Conservation (phyloP, 2,797 vertebrate species). For the Manis crassicaudata region DNA sequence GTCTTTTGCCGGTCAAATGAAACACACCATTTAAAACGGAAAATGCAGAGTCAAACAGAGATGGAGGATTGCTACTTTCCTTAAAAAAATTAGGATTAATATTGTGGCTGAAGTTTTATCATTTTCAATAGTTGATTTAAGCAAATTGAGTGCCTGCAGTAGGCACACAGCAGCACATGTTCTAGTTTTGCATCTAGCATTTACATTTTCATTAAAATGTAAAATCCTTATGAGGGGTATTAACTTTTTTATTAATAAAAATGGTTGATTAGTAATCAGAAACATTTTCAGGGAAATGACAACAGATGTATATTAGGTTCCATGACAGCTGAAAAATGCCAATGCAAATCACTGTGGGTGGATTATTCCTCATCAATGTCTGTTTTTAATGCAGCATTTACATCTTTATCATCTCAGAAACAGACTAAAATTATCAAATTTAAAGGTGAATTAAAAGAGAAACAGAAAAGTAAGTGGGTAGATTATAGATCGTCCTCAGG, state of each 20-base stretch:
- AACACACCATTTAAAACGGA: not conserved
- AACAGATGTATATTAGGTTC: slow-evolving; percentile 42
- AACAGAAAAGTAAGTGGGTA: not conserved
- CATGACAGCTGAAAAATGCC: slow-evolving; percentile 43
- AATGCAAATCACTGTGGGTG: slow-evolving; percentile 44
- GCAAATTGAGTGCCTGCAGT: not conserved
- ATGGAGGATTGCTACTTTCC: not conserved
- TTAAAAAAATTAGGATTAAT: not conserved
- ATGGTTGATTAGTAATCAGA: slow-evolving; percentile 69
- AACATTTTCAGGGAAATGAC: slow-evolving; percentile 68
- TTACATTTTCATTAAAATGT: slow-evolving; percentile 55
- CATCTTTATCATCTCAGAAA: not conserved
- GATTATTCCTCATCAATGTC: slow-evolving; percentile 36
- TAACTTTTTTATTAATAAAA: slow-evolving; percentile 70
- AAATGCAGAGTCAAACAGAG: not conserved
- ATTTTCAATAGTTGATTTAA: not conserved
- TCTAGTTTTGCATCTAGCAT: not conserved
- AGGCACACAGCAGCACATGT: not conserved
- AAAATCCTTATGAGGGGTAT: slow-evolving; percentile 54
- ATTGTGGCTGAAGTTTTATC: not conserved
- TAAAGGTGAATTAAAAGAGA: slow-evolving; percentile 23
- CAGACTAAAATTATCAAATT: not conserved
- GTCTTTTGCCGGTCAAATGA: not conserved
- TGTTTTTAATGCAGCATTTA: not conserved
- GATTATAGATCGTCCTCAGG: not conserved